phyloP scores from a whole-genome alignment of 2,888 invertebrate genomes.

The Frankliniella fusca region DNA sequence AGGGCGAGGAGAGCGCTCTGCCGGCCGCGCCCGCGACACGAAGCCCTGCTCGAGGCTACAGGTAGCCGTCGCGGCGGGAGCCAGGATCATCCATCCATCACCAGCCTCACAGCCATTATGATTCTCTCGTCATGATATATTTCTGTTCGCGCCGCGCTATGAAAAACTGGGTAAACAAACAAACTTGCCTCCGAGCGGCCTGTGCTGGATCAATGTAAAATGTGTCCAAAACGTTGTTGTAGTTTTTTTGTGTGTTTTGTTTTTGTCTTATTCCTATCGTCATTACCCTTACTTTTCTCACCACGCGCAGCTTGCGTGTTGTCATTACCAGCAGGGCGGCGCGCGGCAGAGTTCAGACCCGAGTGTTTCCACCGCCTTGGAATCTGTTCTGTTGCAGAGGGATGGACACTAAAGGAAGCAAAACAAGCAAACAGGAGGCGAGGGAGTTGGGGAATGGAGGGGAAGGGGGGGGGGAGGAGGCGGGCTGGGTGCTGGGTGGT shows the following conservation, averaged over 20 bases:
- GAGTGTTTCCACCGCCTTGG: too few relatives aligned
- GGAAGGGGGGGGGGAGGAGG: too few relatives aligned
- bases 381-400: too few relatives aligned
- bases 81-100: constrained; percentile 13
- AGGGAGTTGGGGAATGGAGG: too few relatives aligned
- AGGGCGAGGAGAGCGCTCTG: too few relatives aligned
- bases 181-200: not conserved
- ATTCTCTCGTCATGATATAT: constrained; percentile 3
- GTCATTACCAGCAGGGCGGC: not conserved
- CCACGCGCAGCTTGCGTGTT: not conserved
- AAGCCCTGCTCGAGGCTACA: not conserved
- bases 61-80: not conserved
- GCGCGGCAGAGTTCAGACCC: too few relatives aligned
- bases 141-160: not conserved
- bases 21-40: too few relatives aligned
- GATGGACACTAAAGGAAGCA: not conserved
- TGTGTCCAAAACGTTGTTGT: not conserved
- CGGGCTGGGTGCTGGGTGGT: too few relatives aligned
- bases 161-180: too few relatives aligned
- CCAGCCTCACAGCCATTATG: not conserved
- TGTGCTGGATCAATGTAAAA: not conserved
- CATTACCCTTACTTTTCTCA: not conserved
- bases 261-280: not conserved
- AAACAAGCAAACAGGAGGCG: not conserved
- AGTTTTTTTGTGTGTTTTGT: too few relatives aligned